Conservation (phyloP, 2,113 vertebrate species). For the Urocolius indicus region DNA sequence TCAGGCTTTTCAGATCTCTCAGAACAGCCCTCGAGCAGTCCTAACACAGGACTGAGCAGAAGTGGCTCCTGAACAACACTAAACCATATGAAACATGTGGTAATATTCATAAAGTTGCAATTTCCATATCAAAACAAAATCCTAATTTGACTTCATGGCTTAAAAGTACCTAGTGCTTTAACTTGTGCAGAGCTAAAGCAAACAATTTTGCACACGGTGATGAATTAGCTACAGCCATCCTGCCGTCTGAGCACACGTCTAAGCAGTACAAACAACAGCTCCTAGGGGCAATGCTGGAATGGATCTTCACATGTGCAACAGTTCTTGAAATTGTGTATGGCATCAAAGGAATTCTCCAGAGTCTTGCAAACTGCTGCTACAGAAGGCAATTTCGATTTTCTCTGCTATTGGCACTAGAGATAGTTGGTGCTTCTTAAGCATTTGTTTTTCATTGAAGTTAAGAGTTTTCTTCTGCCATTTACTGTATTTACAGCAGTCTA, state of each 20-base stretch:
- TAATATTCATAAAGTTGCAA: background rate
- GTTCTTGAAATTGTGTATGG: background rate
- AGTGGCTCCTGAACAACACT: background rate
- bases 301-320: background rate
- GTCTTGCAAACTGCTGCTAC: background rate
- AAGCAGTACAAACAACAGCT: background rate
- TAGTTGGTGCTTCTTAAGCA: too few species aligned
- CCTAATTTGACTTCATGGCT: background rate
- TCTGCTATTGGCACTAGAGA: background rate
- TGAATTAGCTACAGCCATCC: background rate
- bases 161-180: background rate
- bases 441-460: too few species aligned
- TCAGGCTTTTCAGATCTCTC: background rate
- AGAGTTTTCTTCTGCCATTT: too few species aligned
- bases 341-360: background rate
- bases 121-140: background rate
- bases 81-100: background rate
- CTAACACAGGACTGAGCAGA: background rate
- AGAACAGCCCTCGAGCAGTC: background rate
- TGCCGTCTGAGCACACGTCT: accelerated
- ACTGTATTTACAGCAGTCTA: background rate
- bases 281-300: background rate
- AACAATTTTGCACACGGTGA: background rate
- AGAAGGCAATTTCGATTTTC: background rate
- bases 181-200: background rate